phyloP scores from a whole-genome alignment of 2,797 vertebrate species.

The Microctenopoma lineatum region DNA sequence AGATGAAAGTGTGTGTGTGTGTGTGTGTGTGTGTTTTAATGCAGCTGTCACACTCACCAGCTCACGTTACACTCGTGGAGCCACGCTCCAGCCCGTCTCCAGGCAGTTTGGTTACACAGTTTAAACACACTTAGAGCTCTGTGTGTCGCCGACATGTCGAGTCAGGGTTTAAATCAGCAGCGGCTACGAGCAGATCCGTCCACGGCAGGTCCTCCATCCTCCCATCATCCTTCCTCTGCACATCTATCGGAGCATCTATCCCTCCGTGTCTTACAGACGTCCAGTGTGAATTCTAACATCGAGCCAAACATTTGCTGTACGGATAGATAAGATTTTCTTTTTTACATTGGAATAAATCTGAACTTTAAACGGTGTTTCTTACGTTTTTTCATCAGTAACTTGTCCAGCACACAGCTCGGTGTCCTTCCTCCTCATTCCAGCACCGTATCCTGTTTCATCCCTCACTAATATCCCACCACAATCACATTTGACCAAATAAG shows the following conservation, averaged over 20 bases:
- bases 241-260: background rate
- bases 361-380: slow-evolving; percentile 11
- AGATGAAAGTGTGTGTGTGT: too few species aligned
- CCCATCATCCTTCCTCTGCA: background rate
- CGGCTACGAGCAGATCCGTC: background rate
- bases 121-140: slow-evolving; percentile 40
- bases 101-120: slow-evolving; percentile 32
- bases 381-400: slow-evolving; percentile 34
- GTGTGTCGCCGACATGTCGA: slow-evolving; percentile 20
- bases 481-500: slow-evolving; percentile 71
- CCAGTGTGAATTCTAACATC: slow-evolving; percentile 11
- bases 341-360: slow-evolving; percentile 22
- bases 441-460: slow-evolving; percentile 17
- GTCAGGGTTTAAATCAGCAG: slow-evolving; percentile 52
- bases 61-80: slow-evolving; percentile 44
- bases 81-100: slow-evolving; percentile 3
- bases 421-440: slow-evolving; percentile 42
- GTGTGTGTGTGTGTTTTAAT: slow-evolving; percentile 41
- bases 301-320: slow-evolving; percentile 35
- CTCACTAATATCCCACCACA: slow-evolving; percentile 46
- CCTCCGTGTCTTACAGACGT: background rate
- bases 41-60: slow-evolving; percentile 31
- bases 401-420: slow-evolving; percentile 30
- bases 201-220: background rate
- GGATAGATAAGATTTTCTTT: slow-evolving; percentile 8